Conservation (phyloP, 2,113 vertebrate genomes). For the Eulemur macaco region DNA sequence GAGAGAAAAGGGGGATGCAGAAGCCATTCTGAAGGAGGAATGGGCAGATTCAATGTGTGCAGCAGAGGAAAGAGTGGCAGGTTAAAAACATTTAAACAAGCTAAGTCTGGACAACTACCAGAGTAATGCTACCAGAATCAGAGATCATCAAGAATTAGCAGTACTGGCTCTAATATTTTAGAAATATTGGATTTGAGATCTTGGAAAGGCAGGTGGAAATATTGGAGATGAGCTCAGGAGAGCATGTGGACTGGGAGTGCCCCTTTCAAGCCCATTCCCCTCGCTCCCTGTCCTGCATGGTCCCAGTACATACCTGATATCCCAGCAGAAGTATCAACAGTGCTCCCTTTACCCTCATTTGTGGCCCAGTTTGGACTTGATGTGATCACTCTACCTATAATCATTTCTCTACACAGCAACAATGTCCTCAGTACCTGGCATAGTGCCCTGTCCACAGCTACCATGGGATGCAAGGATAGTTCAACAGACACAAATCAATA, state of each 20-base stretch:
- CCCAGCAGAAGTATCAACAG: background rate
- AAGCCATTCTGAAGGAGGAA: background rate
- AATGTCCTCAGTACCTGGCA: accelerated
- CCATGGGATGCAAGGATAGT: too few relatives aligned
- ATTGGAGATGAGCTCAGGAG: accelerated
- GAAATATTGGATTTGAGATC: background rate
- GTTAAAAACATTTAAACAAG: background rate
- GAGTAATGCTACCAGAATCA: background rate
- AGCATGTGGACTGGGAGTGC: background rate
- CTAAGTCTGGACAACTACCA: background rate
- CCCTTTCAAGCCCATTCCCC: background rate
- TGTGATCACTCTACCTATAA: accelerated
- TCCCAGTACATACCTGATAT: too few relatives aligned
- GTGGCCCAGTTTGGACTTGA: background rate
- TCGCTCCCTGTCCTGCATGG: accelerated
- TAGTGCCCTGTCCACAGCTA: accelerated
- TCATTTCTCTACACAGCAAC: background rate
- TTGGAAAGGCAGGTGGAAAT: background rate
- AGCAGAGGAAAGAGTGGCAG: background rate
- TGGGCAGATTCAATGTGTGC: background rate
- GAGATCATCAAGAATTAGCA: background rate
- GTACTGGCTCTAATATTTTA: background rate
- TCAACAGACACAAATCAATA: too few relatives aligned
- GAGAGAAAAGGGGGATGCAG: background rate
- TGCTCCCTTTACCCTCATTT: too few relatives aligned